These are phyloP conservation scores for Chaenodraco wilsoni DNA, from an alignment of 2,797 vertebrate species.

Conservation along the genomic window DNA sequence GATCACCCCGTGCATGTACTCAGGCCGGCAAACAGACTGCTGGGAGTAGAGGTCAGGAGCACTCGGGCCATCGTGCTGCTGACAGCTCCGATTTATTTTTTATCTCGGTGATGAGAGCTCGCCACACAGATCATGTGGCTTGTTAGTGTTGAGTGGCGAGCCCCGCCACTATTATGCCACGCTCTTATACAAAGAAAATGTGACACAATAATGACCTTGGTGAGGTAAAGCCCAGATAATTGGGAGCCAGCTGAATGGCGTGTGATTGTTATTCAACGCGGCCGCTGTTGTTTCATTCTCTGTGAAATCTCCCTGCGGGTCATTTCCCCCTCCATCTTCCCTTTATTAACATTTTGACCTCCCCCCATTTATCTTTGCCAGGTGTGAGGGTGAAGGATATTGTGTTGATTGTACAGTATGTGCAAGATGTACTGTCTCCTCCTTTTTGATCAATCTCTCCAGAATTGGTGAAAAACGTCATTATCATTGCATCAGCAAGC, in stretches of 20 bases:
- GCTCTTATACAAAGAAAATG: constrained; percentile 60
- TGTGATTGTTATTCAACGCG: constrained; percentile 76
- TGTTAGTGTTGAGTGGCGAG: constrained; percentile 69
- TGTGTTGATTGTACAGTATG: constrained; percentile 44
- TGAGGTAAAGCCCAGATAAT: constrained; percentile 63
- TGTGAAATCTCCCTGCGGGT: constrained; percentile 60
- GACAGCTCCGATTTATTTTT: constrained; percentile 83
- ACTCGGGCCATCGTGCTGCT: constrained; percentile 62
- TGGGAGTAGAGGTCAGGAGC: constrained; percentile 75
- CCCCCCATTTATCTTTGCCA: background rate
- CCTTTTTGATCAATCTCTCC: constrained; percentile 61
- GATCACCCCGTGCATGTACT: constrained; percentile 38
- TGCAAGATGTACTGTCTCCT: constrained; percentile 54
- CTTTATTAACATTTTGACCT: constrained; percentile 72
- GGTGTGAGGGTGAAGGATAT: constrained; percentile 57
- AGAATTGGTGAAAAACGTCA: constrained; percentile 62
- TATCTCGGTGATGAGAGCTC: constrained; percentile 72
- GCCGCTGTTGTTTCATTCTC: constrained; percentile 42
- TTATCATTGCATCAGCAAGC: constrained; percentile 71
- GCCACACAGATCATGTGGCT: constrained; percentile 73
- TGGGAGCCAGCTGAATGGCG: constrained; percentile 48
- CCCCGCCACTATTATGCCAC: constrained; percentile 29
- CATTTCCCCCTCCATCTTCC: constrained; percentile 42
- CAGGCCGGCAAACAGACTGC: constrained; percentile 35
- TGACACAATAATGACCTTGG: constrained; percentile 78